Conservation (phyloP, 2,888 invertebrate species). For the Dryobotodes eremita region DNA sequence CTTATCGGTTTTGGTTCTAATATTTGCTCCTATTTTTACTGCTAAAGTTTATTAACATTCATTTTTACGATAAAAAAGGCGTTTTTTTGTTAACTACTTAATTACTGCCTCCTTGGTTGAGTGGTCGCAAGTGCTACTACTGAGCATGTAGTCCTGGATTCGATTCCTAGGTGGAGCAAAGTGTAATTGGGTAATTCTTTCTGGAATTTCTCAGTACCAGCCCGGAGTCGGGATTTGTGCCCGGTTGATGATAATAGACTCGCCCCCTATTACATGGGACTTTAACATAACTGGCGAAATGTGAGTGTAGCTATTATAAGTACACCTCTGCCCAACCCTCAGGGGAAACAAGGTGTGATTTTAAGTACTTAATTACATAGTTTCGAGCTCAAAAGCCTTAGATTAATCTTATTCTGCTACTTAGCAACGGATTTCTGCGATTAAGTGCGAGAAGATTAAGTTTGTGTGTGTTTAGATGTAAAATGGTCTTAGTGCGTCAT, state of each 20-base stretch:
- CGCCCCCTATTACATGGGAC: not conserved
- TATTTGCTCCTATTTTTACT: slow-evolving; percentile 13
- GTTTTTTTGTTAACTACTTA: slow-evolving; percentile 20
- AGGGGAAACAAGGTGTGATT: not conserved
- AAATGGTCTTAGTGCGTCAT: slow-evolving; percentile 37
- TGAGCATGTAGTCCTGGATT: not conserved
- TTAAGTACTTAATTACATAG: slow-evolving; percentile 8
- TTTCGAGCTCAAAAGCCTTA: slow-evolving; percentile 40
- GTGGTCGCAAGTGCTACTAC: not conserved
- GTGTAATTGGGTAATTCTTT: not conserved
- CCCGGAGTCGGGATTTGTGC: not conserved
- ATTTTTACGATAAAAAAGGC: slow-evolving; percentile 3
- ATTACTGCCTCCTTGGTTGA: not conserved
- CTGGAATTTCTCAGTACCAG: not conserved
- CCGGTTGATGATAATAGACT: not conserved
- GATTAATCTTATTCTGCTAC: slow-evolving; percentile 24
- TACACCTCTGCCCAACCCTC: not conserved
- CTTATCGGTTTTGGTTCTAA: not conserved
- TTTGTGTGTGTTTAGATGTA: not conserved
- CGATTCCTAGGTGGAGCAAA: not conserved
- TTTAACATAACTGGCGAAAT: not conserved
- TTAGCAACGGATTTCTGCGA: slow-evolving; percentile 15
- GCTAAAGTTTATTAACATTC: slow-evolving; percentile 14
- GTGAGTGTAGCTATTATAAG: not conserved
- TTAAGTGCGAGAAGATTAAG: not conserved